These are phyloP conservation scores for Chionoecetes opilio DNA, from an alignment of 1,140 invertebrate species.

Conservation along the genomic window DNA sequence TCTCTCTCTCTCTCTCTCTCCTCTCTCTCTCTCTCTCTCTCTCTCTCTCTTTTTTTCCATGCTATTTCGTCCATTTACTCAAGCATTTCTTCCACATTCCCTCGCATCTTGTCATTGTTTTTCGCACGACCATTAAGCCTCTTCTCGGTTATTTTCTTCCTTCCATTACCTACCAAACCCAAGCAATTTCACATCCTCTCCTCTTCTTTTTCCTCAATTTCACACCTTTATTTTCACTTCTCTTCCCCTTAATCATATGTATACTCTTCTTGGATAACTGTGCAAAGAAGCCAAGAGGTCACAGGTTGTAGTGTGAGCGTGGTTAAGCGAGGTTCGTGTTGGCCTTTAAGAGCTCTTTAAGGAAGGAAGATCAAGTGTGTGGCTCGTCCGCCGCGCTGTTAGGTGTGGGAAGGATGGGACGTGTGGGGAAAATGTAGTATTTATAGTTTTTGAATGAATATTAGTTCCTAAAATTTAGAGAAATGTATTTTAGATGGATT, in stretches of 20 bases:
- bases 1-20: neutral
- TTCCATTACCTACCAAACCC: constrained; percentile 31
- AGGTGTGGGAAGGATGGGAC: no score
- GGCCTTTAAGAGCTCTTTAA: neutral
- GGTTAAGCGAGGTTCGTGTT: neutral
- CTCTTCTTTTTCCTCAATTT: neutral
- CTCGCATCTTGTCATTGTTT: neutral
- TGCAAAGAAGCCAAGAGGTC: no score
- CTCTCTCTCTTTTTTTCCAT: neutral
- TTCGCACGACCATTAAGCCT: neutral
- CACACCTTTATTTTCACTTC: neutral
- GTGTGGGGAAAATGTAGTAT: no score
- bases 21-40: constrained; percentile 38
- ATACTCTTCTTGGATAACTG: no score
- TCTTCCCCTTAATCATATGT: no score
- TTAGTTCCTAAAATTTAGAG: no score
- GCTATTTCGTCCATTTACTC: constrained; percentile 1
- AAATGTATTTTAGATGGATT: no score
- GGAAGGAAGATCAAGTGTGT: neutral
- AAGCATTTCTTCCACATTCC: constrained; percentile 32
- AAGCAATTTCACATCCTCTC: neutral
- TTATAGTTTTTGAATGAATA: no score
- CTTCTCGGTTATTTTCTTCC: constrained; percentile 35
- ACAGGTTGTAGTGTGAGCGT: neutral
- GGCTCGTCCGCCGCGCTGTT: no score